phyloP scores from a whole-genome alignment of 2,888 invertebrate species.

The Perdita meconis region DNA sequence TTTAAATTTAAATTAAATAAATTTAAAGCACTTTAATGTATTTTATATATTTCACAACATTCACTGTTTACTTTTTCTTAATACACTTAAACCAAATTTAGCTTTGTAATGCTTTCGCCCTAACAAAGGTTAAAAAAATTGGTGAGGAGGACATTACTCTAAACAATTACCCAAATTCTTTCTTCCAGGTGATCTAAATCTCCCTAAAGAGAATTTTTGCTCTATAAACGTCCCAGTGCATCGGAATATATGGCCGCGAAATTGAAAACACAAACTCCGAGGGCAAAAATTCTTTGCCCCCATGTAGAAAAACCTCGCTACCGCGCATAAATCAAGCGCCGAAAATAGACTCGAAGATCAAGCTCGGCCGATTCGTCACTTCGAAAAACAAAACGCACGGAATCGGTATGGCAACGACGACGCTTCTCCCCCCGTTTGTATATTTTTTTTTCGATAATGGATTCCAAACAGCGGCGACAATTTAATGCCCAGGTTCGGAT shows the following conservation, averaged over 20 bases:
- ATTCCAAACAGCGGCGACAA: slow-evolving; percentile 27
- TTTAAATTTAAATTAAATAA: too few relatives aligned
- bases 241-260: neutral
- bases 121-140: too few relatives aligned
- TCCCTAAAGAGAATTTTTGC: neutral
- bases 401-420: neutral
- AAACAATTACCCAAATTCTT: too few relatives aligned
- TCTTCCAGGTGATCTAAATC: neutral
- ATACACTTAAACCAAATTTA: too few relatives aligned
- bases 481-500: slow-evolving; percentile 18
- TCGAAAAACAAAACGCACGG: neutral
- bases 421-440: neutral
- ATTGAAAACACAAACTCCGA: neutral
- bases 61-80: too few relatives aligned
- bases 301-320: neutral
- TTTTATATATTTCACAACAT: too few relatives aligned
- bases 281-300: neutral
- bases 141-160: too few relatives aligned
- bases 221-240: neutral
- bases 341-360: slow-evolving; percentile 16
- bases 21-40: too few relatives aligned
- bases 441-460: slow-evolving; percentile 38
- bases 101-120: too few relatives aligned
- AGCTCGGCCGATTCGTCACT: neutral
- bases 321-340: slow-evolving; percentile 8